These are phyloP conservation scores for Ascidia mentula DNA, from an alignment of 23 tunicate species.

Conservation along the genomic window DNA sequence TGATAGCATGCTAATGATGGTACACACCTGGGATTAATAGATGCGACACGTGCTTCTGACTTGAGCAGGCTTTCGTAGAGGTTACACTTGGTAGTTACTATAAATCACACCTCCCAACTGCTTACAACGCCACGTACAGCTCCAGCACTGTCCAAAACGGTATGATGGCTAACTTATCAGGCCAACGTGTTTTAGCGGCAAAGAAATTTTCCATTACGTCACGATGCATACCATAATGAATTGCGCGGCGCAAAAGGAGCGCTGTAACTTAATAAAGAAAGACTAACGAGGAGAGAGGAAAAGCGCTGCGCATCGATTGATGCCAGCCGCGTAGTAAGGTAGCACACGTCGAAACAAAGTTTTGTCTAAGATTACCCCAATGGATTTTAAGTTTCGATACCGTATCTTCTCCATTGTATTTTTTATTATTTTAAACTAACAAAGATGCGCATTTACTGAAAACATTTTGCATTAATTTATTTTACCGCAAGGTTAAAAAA, in stretches of 20 bases:
- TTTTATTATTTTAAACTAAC: too few relatives aligned
- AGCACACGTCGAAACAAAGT: constrained; percentile 8
- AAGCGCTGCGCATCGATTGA: constrained; percentile 2
- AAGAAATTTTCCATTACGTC: constrained; percentile 90
- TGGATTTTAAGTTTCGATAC: too few relatives aligned
- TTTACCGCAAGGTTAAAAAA: too few relatives aligned
- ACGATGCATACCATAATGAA: constrained; percentile 13
- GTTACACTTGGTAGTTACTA: neutral
- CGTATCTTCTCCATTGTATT: too few relatives aligned
- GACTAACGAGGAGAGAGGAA: neutral
- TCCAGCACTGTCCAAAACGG: neutral
- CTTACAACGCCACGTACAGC: constrained; percentile 25
- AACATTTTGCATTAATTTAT: too few relatives aligned
- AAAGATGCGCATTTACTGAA: too few relatives aligned
- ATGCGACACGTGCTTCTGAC: constrained; percentile 6
- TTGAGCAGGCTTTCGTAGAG: neutral
- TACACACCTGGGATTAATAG: too few relatives aligned
- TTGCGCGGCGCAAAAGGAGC: constrained; percentile 11
- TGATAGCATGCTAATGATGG: too few relatives aligned
- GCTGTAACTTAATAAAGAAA: neutral
- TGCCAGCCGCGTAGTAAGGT: constrained; percentile 12
- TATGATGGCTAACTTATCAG: neutral
- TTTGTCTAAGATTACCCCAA: neutral
- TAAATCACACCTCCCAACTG: neutral
- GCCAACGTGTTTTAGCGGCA: constrained; percentile 18